Evolutionary conservation across 2,888 invertebrate species (phyloP).

Genomic region (Imbricaverruca yamaguchii): DNA sequence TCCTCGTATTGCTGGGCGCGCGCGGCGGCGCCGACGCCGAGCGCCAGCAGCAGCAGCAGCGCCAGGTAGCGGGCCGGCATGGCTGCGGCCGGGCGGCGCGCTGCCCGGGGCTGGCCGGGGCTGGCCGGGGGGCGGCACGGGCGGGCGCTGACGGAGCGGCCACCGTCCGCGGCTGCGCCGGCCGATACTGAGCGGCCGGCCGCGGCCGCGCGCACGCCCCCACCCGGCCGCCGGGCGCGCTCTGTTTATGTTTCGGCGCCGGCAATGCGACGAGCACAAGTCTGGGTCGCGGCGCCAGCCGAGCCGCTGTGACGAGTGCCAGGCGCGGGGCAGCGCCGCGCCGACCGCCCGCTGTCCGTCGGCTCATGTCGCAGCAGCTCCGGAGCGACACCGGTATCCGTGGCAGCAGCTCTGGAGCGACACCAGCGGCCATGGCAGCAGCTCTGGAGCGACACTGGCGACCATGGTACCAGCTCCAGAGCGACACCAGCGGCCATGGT

Average conservation of each 20-base stretch:
- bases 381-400: not conserved
- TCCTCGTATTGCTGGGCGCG: constrained; percentile 25
- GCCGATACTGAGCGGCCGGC: not conserved
- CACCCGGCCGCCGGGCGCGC: constrained; percentile 40
- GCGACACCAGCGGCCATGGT: not conserved
- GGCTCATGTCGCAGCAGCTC: not conserved
- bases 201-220: constrained; percentile 38
- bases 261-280: not conserved
- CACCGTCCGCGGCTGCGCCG: constrained; percentile 15
- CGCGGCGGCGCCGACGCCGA: constrained; percentile 20
- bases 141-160: not conserved
- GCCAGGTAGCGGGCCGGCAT: constrained; percentile 26
- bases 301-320: not conserved
- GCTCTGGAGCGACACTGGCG: not conserved
- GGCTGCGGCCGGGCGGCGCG: constrained; percentile 24
- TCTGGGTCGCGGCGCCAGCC: not conserved
- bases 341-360: not conserved
- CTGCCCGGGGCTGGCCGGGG: constrained; percentile 19
- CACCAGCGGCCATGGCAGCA: not conserved
- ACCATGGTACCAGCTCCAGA: not conserved
- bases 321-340: not conserved
- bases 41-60: constrained; percentile 26
- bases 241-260: not conserved
- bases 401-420: not conserved
- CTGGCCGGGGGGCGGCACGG: constrained; percentile 12